Conservation (phyloP, 2,113 vertebrate species). For the Ia io region DNA sequence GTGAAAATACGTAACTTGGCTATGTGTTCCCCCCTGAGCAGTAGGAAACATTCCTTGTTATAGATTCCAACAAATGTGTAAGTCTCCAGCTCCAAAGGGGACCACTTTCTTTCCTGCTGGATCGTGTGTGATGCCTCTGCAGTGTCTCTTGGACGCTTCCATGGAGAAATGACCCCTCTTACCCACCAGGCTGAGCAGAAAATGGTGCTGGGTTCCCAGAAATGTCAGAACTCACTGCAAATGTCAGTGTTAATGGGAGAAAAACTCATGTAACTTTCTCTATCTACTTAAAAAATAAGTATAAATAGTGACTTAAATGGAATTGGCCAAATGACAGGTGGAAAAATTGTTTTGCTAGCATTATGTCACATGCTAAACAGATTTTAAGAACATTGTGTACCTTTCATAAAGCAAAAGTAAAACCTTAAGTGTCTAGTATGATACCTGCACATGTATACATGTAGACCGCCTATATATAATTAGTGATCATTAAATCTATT, state of each 20-base stretch:
- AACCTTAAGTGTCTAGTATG: neutral
- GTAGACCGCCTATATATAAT: neutral
- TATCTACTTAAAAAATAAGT: constrained; percentile 1
- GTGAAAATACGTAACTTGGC: constrained; percentile 80
- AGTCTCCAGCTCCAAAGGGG: constrained; percentile 24
- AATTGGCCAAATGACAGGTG: constrained; percentile 18
- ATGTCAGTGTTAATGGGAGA: neutral
- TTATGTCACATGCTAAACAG: neutral
- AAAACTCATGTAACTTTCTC: neutral
- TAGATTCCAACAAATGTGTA: constrained; percentile 63
- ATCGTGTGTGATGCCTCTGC: neutral
- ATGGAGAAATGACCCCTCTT: neutral
- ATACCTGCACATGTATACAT: neutral
- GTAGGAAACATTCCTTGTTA: constrained; percentile 61
- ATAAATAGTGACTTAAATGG: constrained; percentile 1
- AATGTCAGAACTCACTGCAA: constrained; percentile 3
- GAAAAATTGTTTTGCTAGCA: constrained; percentile 27
- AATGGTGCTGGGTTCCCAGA: neutral
- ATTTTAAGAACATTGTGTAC: constrained; percentile 9
- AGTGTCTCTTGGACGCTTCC: neutral
- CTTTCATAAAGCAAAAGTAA: constrained; percentile 9
- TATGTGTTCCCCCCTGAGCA: constrained; percentile 48
- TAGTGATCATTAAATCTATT: neutral
- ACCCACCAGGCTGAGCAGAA: neutral
- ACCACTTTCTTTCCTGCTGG: neutral